Percentiles rank a stretch among this genome's conserved stretches.
Evolutionary conservation across 2,797 vertebrate genomes (phyloP).

Genomic region (Myotis vivesi): DNA sequence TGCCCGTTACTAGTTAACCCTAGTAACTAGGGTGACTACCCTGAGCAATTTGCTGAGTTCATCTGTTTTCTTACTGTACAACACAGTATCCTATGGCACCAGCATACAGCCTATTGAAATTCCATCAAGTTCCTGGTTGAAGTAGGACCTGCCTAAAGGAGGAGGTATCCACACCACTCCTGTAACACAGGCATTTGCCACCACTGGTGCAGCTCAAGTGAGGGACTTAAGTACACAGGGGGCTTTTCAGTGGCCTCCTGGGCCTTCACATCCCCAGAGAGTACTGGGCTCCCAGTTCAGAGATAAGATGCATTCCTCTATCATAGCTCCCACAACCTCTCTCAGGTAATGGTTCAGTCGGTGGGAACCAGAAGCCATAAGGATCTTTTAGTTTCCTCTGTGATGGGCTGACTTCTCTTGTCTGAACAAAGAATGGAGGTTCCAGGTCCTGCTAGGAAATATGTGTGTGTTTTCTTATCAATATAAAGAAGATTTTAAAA

Average conservation of each 20-base stretch:
- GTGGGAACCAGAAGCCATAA: not conserved
- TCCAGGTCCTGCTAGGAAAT: not conserved
- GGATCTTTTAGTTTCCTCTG: not conserved
- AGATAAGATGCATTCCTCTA: not conserved
- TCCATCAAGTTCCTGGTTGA: not conserved
- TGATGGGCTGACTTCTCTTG: not conserved
- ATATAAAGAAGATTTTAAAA: slow-evolving; percentile 29
- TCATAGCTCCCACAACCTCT: not conserved
- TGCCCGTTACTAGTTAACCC: not conserved
- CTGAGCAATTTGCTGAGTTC: not conserved
- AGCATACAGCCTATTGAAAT: not conserved
- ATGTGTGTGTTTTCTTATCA: slow-evolving; percentile 24
- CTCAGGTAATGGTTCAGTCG: not conserved
- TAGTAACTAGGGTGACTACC: not conserved
- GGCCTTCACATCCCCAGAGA: not conserved
- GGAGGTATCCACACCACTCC: not conserved
- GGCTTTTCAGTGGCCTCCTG: not conserved
- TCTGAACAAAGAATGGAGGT: not conserved
- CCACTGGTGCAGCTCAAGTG: rapidly evolving
- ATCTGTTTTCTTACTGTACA: not conserved
- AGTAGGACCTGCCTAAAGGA: not conserved
- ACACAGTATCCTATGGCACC: not conserved
- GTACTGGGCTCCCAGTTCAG: not conserved
- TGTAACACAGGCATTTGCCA: not conserved
- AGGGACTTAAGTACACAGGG: not conserved